Base-by-base conservation (phyloP, 2,888 invertebrate species). In the Andrena camellia region DNA sequence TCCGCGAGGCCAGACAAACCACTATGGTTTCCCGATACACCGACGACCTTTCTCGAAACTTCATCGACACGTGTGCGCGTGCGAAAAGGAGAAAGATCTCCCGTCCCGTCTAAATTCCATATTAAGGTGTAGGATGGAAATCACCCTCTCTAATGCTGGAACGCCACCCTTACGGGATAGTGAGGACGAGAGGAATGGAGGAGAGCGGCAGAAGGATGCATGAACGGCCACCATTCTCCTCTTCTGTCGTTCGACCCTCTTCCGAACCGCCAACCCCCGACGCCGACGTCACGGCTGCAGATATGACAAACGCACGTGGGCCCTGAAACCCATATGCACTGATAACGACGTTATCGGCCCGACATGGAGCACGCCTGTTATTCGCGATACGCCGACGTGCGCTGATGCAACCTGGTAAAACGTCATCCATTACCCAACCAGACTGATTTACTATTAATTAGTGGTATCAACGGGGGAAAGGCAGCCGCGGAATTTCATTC, bases 301-400 rank as follows among this genome's bases (percentile, higher is more conserved):
- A 85, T 83, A 83, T 86, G 86, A 86, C 86, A 86, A 86, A 85
- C 84, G 80, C 86, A 86, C 83, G 81, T 84, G 85, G 81, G 59
- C 62, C 85, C 78, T 75, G 77, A 60, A 84, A 74, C 81, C 78
- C 82, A 77, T 81, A 84, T 78, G 84, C 81, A 66, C 86, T 81
- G 86, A 86, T 86, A 86, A 86, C 86, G 78, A 82, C 86, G 86
- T 84, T 86, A 86, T 86, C 86, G 72, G 78, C 31, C 64, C 86
- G 84, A 80, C 85, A 62, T 79, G 79, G 76, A 77, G 81, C 83
- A 78, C 73, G 74, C 70, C 80, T 77, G 85, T 81, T 85, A 83
- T 72, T 76, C 76, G 64, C 23, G 81, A 83, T 82, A 85, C 68
- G 76, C 68, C 59, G 67, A 78, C 70, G 74, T 26, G 64, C 68